Percentiles rank a stretch among this genome's conserved stretches.
Conservation (phyloP, 2,113 vertebrate genomes). For the Nymphicus hollandicus region DNA sequence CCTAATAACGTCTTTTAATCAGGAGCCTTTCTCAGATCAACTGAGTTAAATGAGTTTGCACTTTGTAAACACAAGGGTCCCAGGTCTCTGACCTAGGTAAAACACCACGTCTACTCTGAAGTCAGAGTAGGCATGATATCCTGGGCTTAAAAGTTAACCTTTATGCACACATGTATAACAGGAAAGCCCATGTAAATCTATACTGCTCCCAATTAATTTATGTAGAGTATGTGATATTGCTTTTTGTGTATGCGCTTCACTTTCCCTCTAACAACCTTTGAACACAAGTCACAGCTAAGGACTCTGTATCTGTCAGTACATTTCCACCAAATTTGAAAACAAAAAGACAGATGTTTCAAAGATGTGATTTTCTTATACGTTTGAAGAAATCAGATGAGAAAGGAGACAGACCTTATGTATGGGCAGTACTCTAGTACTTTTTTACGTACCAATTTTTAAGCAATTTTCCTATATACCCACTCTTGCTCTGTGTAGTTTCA, state of each 20-base stretch:
- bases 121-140: background rate
- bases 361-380: background rate
- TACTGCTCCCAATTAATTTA: background rate
- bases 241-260: background rate
- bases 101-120: background rate
- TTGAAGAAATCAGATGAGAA: background rate
- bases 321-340: background rate
- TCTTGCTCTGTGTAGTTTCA: background rate
- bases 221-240: background rate
- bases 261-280: background rate
- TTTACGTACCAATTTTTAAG: background rate
- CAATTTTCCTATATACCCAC: background rate
- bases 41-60: slow-evolving; percentile 22
- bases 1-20: slow-evolving; percentile 28
- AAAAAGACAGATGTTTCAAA: background rate
- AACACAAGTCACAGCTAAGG: background rate
- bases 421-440: background rate
- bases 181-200: background rate
- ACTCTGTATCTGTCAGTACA: background rate
- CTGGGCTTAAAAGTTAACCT: background rate
- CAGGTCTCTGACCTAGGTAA: background rate
- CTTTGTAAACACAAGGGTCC: background rate
- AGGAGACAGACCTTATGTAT: background rate
- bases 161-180: background rate
- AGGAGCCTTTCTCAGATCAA: background rate